phyloP scores from a whole-genome alignment of 2,888 invertebrate species.

The Noctua janthe region DNA sequence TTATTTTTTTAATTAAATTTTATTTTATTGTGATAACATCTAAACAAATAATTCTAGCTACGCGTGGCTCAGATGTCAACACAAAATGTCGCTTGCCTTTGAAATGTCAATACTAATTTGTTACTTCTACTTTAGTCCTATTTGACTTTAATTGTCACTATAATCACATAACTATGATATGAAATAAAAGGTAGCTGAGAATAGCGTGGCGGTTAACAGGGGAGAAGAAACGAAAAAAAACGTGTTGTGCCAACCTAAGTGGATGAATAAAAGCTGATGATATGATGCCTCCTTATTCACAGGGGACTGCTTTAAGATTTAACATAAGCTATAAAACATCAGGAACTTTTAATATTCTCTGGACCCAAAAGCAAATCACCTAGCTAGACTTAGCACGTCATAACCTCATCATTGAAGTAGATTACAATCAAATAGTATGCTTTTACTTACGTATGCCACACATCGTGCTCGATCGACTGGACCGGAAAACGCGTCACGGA shows the following conservation, averaged over 20 bases:
- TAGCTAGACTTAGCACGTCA: neutral
- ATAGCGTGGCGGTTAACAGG: neutral
- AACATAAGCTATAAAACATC: neutral
- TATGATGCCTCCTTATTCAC: neutral
- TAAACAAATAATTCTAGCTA: neutral
- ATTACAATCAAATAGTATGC: constrained; percentile 45
- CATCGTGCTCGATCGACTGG: constrained; percentile 56
- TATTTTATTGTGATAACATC: neutral
- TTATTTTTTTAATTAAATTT: neutral
- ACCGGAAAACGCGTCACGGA: constrained; percentile 67
- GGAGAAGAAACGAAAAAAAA: neutral
- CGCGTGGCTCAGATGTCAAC: neutral
- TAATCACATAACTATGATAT: neutral
- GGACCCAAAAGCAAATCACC: neutral
- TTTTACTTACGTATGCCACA: constrained; percentile 61
- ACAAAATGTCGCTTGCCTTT: neutral
- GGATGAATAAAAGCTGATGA: neutral
- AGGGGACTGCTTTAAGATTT: neutral
- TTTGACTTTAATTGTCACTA: neutral
- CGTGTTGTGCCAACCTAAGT: neutral
- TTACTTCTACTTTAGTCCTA: neutral
- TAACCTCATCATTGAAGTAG: constrained; percentile 12
- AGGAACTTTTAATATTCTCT: neutral
- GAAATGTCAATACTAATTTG: neutral
- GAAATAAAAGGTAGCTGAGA: neutral